Evolutionary conservation across 2,113 vertebrate species (phyloP), one percentile per base, ranked within the genome.

Genomic region (Danionella cerebrum): DNA sequence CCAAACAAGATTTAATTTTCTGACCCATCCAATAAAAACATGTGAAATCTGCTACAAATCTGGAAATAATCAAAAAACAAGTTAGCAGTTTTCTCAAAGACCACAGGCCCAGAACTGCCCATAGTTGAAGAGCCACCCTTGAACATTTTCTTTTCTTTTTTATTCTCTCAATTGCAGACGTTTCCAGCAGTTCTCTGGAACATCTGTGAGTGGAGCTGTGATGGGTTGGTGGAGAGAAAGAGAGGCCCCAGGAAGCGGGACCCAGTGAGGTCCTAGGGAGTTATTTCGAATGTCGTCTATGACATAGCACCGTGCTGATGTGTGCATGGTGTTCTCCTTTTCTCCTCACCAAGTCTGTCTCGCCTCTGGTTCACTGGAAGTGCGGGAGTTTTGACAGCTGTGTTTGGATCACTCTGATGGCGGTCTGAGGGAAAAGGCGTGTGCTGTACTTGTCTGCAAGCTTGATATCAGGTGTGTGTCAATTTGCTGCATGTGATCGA

Each of bases 331-430:
- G 65, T 44, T 70, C 67, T 44, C 57, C 41, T 27, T 36, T 35
- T 70, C 72, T 71, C 67, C 71, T 71, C 72, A 73, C 69, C 68
- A 54, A 76, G 72, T 59, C 76, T 82, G 80, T 79, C 73, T 74
- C 79, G 64, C 78, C 71, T 78, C 79, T 80, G 82, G 81, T 76
- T 79, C 71, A 70, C 72, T 86, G 83, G 84, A 86, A 79, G 76
- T 84, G 76, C 66, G 66, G 76, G 76, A 80, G 84, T 87, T 88
- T 89, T 86, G 86, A 87, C 88, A 89, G 87, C 88, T 89, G 88
- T 75, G 80, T 79, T 85, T 73, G 78, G 81, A 85, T 72, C 75
- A 78, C 79, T 84, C 77, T 82, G 79, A 84, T 78, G 65, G 80
- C 75, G 67, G 83, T 86, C 84, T 84, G 54, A 67, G 79, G 84